Evolutionary conservation across 2,888 invertebrate species (phyloP).

Genomic region (Pherbina coryleti): DNA sequence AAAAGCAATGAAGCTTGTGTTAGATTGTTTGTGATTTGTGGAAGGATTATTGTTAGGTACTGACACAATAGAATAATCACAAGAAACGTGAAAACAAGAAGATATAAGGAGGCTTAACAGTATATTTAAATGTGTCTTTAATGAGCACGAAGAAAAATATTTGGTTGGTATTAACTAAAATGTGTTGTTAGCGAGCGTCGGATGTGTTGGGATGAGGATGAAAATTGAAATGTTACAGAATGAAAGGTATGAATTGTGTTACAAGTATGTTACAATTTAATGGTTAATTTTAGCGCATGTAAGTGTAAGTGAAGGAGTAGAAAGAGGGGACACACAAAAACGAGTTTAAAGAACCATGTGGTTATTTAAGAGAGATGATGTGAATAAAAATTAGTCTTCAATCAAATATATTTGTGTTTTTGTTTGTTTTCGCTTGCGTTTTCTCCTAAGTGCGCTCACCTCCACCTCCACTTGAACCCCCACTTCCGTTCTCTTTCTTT

Average conservation of each 20-base stretch:
- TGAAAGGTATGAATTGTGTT: background rate
- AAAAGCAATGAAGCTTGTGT: constrained; percentile 9
- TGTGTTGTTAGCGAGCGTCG: constrained; percentile 36
- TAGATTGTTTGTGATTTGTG: background rate
- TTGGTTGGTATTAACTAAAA: constrained; percentile 19
- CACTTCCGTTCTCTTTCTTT: constrained; percentile 54
- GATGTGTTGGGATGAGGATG: constrained; percentile 31
- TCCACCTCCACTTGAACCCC: constrained; percentile 46
- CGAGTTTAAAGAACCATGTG: background rate
- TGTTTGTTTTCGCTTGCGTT: constrained; percentile 20
- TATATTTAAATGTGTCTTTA: constrained; percentile 37
- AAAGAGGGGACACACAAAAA: constrained; percentile 15
- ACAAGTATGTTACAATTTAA: constrained; percentile 38
- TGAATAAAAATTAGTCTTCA: constrained; percentile 13
- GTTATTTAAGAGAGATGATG: background rate
- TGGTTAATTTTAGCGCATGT: constrained; percentile 18
- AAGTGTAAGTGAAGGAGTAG: background rate
- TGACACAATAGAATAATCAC: constrained; percentile 13
- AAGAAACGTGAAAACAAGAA: constrained; percentile 14
- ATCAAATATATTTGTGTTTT: constrained; percentile 27
- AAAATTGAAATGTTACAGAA: background rate
- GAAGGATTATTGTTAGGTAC: background rate
- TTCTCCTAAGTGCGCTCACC: constrained; percentile 51
- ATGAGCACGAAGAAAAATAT: constrained; percentile 18
- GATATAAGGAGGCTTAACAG: background rate